Evolutionary conservation across 2,113 vertebrate species (phyloP), one percentile per base, ranked within the genome.

Genomic region (Eptesicus fuscus): DNA sequence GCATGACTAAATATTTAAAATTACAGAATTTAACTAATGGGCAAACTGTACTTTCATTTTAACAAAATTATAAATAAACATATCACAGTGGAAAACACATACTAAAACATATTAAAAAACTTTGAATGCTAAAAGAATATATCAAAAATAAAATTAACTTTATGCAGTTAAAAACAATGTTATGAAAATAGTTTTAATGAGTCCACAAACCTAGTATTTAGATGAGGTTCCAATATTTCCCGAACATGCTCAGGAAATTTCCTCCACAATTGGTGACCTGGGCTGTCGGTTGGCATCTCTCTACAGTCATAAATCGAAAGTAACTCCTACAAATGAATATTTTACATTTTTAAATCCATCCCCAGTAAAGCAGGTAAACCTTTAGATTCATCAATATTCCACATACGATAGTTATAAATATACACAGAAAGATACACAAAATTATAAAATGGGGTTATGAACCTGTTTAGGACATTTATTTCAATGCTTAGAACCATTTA

Each of bases 241-340:
- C 99, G 99, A 96, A 99, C 98, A 1, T 99, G 99, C 83, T 99
- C 99, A 37, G 99, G 99, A 98, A 99, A 99, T 89, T 99, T 99
- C 88, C 98, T 99, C 99, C 99, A 99, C 70, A 99, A 98, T 9
- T 99, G 99, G 23, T 99, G 98, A 30, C 99, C 99, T 0, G 98
- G 93, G 5, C 99, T 98, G 95, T 99, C 98, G 0, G 44, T 97
- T 59, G 98, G 98, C 88, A 99, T 99, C 92, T 99, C 99, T 73
- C 98, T 99, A 96, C 99, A 99, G 96, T 99, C 99, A 97, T 99
- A 99, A 95, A 99, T 99, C 42, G 99, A 99, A 91, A 99, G 71
- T 49, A 99, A 98, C 92, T 99, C 99, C 99, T 99, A 95, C 28
- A 98, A 96, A 97, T 20, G 90, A 4, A 98, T 4, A 40, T 88